These are phyloP conservation scores for Megaptera novaeangliae DNA, from an alignment of 2,113 vertebrate genomes.

Conservation along the genomic window DNA sequence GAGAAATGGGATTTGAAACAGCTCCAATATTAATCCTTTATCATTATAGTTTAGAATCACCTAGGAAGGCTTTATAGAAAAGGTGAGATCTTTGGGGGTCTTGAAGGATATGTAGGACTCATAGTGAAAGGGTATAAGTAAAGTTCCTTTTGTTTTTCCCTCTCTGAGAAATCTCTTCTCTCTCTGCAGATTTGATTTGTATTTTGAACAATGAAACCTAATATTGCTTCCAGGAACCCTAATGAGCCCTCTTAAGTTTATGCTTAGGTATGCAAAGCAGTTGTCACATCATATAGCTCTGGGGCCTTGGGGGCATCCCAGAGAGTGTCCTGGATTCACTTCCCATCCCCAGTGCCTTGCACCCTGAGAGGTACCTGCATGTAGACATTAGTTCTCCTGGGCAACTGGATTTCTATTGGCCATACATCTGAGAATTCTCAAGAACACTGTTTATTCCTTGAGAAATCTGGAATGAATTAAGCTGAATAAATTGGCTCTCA, in stretches of 20 bases:
- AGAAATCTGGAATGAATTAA: constrained; percentile 73
- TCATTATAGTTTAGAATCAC: background rate
- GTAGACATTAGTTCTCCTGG: constrained; percentile 38
- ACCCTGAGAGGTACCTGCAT: constrained; percentile 37
- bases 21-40: background rate
- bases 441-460: constrained; percentile 71
- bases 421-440: constrained; percentile 72
- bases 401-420: constrained; percentile 62
- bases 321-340: background rate
- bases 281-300: constrained; percentile 2
- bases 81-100: background rate
- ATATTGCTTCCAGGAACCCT: constrained; percentile 31
- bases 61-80: background rate
- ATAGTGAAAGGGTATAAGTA: background rate
- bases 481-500: constrained; percentile 70
- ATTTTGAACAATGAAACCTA: constrained; percentile 42
- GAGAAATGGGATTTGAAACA: background rate
- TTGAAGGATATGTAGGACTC: background rate
- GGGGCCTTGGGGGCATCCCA: background rate
- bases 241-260: background rate
- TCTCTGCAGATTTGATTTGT: constrained; percentile 18
- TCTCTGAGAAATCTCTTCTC: background rate
- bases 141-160: constrained; percentile 13
- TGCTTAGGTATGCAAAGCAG: background rate
- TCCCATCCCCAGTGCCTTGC: background rate